Conservation (phyloP, 1,140 invertebrate genomes). For the Yoshiicerus persimilis region DNA sequence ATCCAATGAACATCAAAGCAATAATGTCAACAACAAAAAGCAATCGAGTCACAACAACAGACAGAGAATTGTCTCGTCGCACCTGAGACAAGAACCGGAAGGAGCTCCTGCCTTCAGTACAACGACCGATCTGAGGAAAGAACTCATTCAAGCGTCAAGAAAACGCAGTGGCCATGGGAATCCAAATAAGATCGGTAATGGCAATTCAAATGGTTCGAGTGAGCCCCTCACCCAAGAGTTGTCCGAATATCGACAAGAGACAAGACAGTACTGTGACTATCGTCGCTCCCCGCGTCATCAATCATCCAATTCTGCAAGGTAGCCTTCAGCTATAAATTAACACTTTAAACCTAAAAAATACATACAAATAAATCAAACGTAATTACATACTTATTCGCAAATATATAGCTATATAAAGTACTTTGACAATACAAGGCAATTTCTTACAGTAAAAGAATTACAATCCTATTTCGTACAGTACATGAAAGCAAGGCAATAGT, state of each 20-base stretch:
- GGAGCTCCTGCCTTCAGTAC: constrained; percentile 47
- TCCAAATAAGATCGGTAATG: neutral
- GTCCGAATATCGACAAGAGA: constrained; percentile 56
- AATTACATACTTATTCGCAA: too few species aligned
- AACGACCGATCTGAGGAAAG: constrained; percentile 43
- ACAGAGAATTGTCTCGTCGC: neutral
- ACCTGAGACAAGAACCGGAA: constrained; percentile 50
- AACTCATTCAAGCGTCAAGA: constrained; percentile 46
- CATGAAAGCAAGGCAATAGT: too few species aligned
- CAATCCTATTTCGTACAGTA: neutral
- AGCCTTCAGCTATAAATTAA: constrained; percentile 12
- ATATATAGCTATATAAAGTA: too few species aligned
- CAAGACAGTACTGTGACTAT: constrained; percentile 60
- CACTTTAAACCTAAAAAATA: neutral
- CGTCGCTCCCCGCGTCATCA: constrained; percentile 48
- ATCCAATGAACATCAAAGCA: neutral
- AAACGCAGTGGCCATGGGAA: constrained; percentile 41
- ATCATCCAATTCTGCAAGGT: constrained; percentile 40
- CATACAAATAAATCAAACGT: neutral
- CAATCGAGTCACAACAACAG: constrained; percentile 7
- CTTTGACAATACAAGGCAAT: neutral
- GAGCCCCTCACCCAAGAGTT: constrained; percentile 53
- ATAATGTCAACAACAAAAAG: neutral
- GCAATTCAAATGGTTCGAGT: neutral
- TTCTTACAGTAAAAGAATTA: neutral